Base-by-base conservation (phyloP, 2,888 invertebrate species). In the Campaea margaritaria region DNA sequence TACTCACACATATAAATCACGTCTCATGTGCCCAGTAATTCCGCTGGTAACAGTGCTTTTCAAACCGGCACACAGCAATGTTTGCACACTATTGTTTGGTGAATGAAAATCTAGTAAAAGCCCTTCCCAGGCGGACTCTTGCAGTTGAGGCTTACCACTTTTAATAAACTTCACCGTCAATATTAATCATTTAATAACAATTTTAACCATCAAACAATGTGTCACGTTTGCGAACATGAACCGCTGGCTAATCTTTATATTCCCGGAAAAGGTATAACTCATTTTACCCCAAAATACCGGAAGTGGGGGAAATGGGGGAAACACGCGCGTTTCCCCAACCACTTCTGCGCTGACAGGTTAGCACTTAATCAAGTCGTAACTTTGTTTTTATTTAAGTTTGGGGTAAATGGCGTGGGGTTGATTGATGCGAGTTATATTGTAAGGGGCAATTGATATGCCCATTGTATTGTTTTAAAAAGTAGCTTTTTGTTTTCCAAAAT, bases 351-450 rank as follows among this genome's bases (percentile, higher is more conserved):
- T 56, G 68, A 63, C 63, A 66, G 66, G 63, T 61, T 53, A 52
- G 41, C 63, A 68, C 64, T 68, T 65, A 58, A 67, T 69, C 67
- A 64, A 66, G 53, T 57, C 49, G 61, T 49, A 61, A 64, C 61
- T 64, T 31, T 66, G 58, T 67, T 68, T 67, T 67, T 69, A 66
- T 62, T 67, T 60, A 50, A 69, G 67, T 67, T 64, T 46, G 46
- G 41, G 55, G 61, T 59, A 62, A 65, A 54, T 65, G 55, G 51
- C 45, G 49, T 44, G 60, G 9, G 46, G 50, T 42, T 60, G 60
- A 60, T 60, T 36, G 47, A 60, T 60, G 47, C 34, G 16, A 44
- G 42, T 52, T 48, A 43, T 47, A 43, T 53, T 52, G 16, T 13
- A 31, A 21, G 39, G 47, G 48, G 47, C 15, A 21, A 21, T 36